Conservation (phyloP, 2,797 vertebrate species). For the Phalanger gymnotis region DNA sequence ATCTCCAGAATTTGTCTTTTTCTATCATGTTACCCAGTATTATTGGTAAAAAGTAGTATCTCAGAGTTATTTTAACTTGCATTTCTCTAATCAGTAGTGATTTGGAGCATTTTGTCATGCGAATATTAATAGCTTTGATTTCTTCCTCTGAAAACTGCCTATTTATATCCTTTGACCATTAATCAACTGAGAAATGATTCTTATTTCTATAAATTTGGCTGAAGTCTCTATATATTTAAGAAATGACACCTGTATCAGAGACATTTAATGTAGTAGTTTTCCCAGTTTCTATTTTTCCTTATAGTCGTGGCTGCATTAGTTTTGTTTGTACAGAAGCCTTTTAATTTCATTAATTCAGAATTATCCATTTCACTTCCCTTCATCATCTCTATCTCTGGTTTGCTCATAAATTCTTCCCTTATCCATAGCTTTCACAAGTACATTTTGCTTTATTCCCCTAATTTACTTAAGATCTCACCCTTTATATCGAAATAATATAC, state of each 20-base stretch:
- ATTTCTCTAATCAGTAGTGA: background rate
- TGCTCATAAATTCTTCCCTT: no score
- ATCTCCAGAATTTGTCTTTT: background rate
- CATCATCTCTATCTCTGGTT: no score
- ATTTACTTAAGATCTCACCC: no score
- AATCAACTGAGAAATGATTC: background rate
- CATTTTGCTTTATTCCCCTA: no score
- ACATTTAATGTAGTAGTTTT: background rate
- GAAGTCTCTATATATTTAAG: background rate
- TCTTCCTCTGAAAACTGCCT: background rate
- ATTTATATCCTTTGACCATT: background rate
- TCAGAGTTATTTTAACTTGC: background rate
- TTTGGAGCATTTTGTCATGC: background rate
- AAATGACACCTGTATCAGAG: background rate
- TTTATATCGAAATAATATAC: no score
- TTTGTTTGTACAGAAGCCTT: background rate
- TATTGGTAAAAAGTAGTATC: background rate
- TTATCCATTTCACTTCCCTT: background rate
- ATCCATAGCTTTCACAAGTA: no score
- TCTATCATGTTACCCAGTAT: background rate
- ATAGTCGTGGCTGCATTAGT: background rate
- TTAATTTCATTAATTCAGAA: background rate
- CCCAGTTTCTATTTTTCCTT: background rate
- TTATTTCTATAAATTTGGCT: background rate
- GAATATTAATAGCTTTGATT: background rate